These are phyloP conservation scores for Ceyx melanurus DNA, from an alignment of 2,113 vertebrate genomes.

Conservation along the genomic window DNA sequence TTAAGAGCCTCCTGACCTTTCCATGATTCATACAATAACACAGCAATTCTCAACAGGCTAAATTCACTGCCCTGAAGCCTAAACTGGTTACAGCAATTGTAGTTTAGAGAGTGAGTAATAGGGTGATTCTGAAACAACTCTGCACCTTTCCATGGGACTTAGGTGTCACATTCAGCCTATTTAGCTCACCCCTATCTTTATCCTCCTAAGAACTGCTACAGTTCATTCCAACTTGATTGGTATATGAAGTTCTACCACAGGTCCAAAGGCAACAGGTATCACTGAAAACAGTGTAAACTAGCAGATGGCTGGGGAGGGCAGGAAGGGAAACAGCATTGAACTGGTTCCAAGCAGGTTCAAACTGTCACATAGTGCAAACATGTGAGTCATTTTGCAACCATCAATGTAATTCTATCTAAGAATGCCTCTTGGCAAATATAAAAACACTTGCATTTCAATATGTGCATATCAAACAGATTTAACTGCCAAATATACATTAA, in stretches of 20 bases:
- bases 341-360: slow-evolving; percentile 53
- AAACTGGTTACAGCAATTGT: neutral
- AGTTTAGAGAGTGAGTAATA: neutral
- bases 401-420: slow-evolving; percentile 55
- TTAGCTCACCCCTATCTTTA: neutral
- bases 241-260: neutral
- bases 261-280: slow-evolving; percentile 31
- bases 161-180: neutral
- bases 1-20: slow-evolving; percentile 1
- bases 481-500: neutral
- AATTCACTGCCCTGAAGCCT: slow-evolving; percentile 42
- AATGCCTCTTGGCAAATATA: slow-evolving; percentile 39
- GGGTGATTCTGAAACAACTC: neutral
- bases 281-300: slow-evolving; percentile 10
- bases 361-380: slow-evolving; percentile 53
- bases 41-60: neutral
- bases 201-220: neutral
- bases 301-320: neutral
- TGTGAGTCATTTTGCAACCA: slow-evolving; percentile 55
- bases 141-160: neutral
- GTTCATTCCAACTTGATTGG: neutral
- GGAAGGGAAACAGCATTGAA: slow-evolving; percentile 24
- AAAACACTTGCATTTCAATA: neutral
- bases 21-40: slow-evolving; percentile 28
- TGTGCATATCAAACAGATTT: neutral